phyloP scores from a whole-genome alignment of 2,888 invertebrate species.

The Malacosoma neustria region DNA sequence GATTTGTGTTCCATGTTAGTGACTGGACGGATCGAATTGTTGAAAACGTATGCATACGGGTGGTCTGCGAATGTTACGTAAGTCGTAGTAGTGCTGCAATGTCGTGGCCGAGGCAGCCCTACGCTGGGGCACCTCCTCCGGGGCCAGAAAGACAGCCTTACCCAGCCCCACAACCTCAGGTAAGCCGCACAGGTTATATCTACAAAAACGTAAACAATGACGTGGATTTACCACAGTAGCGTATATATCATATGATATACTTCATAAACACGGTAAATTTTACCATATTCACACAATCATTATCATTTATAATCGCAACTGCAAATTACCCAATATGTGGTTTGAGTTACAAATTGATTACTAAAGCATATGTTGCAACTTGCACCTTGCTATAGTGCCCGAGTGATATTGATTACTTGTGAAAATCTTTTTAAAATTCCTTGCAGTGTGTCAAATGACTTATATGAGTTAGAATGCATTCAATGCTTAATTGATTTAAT shows the following conservation, averaged over 20 bases:
- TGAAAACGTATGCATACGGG: constrained; percentile 52
- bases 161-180: constrained; percentile 55
- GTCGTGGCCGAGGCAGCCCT: constrained; percentile 67
- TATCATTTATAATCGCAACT: constrained; percentile 1
- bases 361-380: neutral
- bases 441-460: no score
- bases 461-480: no score
- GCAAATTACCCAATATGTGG: neutral
- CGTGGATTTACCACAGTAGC: constrained; percentile 39
- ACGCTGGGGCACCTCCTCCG: constrained; percentile 32
- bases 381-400: neutral
- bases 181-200: constrained; percentile 43
- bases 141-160: constrained; percentile 42
- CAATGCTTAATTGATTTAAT: no score
- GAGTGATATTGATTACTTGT: neutral
- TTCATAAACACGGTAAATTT: constrained; percentile 12
- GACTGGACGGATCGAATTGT: constrained; percentile 45
- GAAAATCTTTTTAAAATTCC: neutral
- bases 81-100: constrained; percentile 46
- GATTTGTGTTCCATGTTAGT: constrained; percentile 45
- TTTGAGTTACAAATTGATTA: neutral
- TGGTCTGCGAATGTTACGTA: constrained; percentile 63
- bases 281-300: constrained; percentile 2
- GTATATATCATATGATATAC: constrained; percentile 29
- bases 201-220: constrained; percentile 56